Conservation (phyloP, 2,113 vertebrate species). For the Microtus richardsoni region DNA sequence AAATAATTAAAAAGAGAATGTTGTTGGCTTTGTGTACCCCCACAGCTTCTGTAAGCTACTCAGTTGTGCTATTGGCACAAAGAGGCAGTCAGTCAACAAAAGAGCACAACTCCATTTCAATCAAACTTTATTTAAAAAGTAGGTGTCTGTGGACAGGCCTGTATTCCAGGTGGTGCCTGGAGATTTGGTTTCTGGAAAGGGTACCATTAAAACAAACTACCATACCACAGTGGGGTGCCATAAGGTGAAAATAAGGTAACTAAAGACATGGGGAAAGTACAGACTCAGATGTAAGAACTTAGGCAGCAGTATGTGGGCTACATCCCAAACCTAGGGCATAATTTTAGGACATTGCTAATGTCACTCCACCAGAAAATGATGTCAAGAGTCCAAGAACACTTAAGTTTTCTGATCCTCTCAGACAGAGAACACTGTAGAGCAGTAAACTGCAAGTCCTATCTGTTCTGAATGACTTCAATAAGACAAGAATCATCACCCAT, state of each 20-base stretch:
- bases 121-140: not conserved
- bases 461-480: not conserved
- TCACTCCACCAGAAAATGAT: not conserved
- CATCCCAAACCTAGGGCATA: not conserved
- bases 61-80: not conserved
- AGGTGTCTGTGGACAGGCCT: not conserved
- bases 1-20: not conserved
- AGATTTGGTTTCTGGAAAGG: not conserved
- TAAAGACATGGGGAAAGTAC: not conserved
- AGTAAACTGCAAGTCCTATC: not conserved
- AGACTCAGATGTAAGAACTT: not conserved
- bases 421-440: not conserved
- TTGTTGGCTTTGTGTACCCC: not conserved
- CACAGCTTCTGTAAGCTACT: not conserved
- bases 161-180: not conserved
- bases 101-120: not conserved
- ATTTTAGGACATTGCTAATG: not conserved
- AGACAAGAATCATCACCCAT: not conserved
- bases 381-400: not conserved
- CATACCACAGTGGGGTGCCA: not conserved
- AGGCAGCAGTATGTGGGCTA: not conserved
- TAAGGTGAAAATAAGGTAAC: not conserved
- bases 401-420: not conserved
- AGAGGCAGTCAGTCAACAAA: not conserved
- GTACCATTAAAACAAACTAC: not conserved